Conservation (phyloP, 1,140 invertebrate genomes). For the Pemphigus obesinymphae region DNA sequence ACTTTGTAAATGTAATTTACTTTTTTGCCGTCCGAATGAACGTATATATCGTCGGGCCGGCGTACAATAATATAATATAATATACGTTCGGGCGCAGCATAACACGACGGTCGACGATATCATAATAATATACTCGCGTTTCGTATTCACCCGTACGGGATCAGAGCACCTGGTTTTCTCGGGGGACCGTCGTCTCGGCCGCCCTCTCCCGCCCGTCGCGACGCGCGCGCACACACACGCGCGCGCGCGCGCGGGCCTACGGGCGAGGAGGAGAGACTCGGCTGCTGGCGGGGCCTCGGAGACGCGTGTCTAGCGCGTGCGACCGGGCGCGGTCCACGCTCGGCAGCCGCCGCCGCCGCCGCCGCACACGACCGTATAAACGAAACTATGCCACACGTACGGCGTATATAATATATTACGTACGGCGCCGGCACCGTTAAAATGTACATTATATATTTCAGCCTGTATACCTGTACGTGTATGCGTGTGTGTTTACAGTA, state of each 20-base stretch:
- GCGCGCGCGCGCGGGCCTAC: not conserved
- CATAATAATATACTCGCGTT: not conserved
- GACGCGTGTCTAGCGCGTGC: constrained; percentile 41
- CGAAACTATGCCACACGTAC: constrained; percentile 2
- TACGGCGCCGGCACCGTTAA: not conserved
- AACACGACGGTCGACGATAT: too few relatives aligned
- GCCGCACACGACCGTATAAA: not conserved
- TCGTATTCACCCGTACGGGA: constrained; percentile 27
- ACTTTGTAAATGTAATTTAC: too few relatives aligned
- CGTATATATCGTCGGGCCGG: too few relatives aligned
- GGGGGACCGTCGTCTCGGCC: not conserved
- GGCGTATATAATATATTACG: not conserved
- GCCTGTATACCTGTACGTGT: not conserved
- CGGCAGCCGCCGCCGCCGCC: not conserved
- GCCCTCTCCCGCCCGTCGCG: not conserved
- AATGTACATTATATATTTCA: not conserved
- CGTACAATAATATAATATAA: too few relatives aligned
- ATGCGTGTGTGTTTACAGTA: not conserved
- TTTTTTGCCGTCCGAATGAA: too few relatives aligned
- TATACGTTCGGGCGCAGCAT: too few relatives aligned
- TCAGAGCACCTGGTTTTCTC: constrained; percentile 16
- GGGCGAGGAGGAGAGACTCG: not conserved
- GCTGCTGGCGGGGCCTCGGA: not conserved
- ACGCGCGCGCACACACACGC: not conserved
- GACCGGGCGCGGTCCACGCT: not conserved